Conservation (phyloP, 2,113 vertebrate genomes). For the Bufo gargarizans region DNA sequence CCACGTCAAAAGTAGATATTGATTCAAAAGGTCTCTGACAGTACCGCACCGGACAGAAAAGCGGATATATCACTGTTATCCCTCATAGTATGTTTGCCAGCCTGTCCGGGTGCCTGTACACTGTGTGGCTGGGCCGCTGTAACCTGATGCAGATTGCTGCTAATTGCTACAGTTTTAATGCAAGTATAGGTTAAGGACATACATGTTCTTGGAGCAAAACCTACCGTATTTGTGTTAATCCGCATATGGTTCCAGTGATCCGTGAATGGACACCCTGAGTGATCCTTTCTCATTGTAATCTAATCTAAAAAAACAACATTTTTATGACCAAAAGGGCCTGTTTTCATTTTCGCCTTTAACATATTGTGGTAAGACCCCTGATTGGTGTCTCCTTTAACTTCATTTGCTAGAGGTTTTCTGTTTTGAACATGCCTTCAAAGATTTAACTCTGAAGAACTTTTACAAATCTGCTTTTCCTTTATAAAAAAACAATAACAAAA, state of each 20-base stretch:
- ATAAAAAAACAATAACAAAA: background rate
- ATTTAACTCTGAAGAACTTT: background rate
- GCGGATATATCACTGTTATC: no score
- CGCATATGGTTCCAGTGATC: no score
- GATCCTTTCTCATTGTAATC: no score
- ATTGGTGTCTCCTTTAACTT: background rate
- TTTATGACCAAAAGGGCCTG: background rate
- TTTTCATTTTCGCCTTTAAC: background rate
- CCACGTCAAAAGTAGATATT: background rate
- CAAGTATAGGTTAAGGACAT: no score
- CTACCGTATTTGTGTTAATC: no score
- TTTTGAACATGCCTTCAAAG: background rate
- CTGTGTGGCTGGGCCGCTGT: no score
- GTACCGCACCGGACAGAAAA: background rate
- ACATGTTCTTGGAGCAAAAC: no score
- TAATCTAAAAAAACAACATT: background rate
- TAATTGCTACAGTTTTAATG: no score
- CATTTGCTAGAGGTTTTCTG: background rate
- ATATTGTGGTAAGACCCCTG: background rate
- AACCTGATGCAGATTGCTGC: no score
- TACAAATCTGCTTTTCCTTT: slow-evolving; percentile 16
- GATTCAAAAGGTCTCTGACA: background rate
- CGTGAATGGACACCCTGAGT: no score
- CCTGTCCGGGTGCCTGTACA: no score
- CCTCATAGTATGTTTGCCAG: no score